These are phyloP conservation scores for Orthonyx spaldingii DNA, from an alignment of 2,113 vertebrate species.

Conservation along the genomic window DNA sequence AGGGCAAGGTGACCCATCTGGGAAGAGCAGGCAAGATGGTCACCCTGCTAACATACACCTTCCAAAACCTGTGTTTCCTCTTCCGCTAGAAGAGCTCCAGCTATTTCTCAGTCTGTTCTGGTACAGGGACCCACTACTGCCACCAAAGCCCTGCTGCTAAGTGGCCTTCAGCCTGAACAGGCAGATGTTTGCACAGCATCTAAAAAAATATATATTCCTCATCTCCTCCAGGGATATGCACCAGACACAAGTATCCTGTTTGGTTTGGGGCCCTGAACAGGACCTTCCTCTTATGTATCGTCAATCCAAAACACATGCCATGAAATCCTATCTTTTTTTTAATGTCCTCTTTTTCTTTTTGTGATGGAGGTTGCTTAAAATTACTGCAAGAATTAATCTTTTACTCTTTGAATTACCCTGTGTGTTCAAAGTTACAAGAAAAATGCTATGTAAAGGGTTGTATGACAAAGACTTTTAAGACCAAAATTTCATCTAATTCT, in stretches of 20 bases:
- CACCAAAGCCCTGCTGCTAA: constrained; percentile 1
- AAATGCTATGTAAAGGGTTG: not conserved
- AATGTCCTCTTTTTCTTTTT: not conserved
- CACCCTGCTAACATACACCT: not conserved
- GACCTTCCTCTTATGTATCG: not conserved
- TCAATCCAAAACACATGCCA: not conserved
- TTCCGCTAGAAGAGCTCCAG: not conserved
- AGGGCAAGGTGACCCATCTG: not conserved
- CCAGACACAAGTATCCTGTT: not conserved
- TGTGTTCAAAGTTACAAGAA: not conserved
- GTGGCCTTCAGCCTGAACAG: not conserved
- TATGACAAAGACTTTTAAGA: not conserved
- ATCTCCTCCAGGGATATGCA: not conserved
- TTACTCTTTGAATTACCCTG: not conserved
- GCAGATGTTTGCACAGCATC: not conserved
- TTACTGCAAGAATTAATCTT: not conserved
- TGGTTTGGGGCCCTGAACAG: not conserved
- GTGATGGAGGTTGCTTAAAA: not conserved
- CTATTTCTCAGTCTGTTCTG: not conserved
- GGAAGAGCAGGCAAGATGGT: not conserved
- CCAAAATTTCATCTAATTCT: not conserved
- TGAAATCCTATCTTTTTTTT: not conserved
- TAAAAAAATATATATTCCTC: not conserved
- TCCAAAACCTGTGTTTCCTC: not conserved
- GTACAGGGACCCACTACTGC: not conserved